Evolutionary conservation across 2,113 vertebrate species (phyloP).

Genomic region (Malurus melanocephalus): DNA sequence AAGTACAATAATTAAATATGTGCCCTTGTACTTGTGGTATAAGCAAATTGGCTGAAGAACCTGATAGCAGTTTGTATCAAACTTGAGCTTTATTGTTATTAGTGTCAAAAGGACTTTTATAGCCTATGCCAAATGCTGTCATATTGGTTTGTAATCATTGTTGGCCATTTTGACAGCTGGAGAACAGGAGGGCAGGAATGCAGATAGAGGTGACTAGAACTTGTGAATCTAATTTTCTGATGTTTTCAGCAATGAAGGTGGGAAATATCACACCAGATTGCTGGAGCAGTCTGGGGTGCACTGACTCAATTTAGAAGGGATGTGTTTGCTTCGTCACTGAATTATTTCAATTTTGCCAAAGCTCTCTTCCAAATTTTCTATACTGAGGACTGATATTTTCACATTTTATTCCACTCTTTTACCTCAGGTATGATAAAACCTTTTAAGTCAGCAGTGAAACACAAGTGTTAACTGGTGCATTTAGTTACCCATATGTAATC

Average conservation of each 20-base stretch:
- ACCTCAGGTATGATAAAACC: not conserved
- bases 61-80: not conserved
- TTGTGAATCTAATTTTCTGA: not conserved
- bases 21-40: not conserved
- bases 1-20: not conserved
- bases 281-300: not conserved
- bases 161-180: constrained; percentile 40
- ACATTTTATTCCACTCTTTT: not conserved
- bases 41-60: not conserved
- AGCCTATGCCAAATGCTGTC: constrained; percentile 4
- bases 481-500: not conserved
- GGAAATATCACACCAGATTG: not conserved
- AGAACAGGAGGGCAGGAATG: not conserved
- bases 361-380: not conserved
- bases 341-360: not conserved
- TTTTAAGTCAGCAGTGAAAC: not conserved
- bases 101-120: constrained; percentile 13
- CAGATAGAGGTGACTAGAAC: not conserved
- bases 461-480: constrained; percentile 2
- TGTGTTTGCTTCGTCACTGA: not conserved
- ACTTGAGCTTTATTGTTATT: not conserved
- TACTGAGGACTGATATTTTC: not conserved
- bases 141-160: not conserved
- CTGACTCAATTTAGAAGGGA: not conserved
- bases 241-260: not conserved